Base-by-base conservation (phyloP, 2,888 invertebrate species). In the Reticulitermes lucifugus region DNA sequence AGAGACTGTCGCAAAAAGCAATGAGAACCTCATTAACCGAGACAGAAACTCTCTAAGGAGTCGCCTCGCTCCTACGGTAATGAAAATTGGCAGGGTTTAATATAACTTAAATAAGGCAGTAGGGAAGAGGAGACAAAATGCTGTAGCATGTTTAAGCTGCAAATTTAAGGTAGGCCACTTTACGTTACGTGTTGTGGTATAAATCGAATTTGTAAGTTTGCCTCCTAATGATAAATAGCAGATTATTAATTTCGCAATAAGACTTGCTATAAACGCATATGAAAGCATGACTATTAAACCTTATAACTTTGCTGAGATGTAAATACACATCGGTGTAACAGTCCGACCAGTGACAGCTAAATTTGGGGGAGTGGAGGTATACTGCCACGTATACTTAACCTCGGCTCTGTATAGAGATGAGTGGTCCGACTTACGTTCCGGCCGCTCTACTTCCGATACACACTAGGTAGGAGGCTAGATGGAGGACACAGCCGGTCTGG, bases 31-130 rank as follows among this genome's bases (percentile, higher is more conserved):
- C 60, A 18, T 60, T 60, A 25, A 0, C 6, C 5, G 65, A 73
- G 41, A 35, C 35, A 41, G 73, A 35, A 73, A 73, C 3, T 35
- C 21, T 73, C 73, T 73, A 7, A 41, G 41, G 73, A 73, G 14
- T 73, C 21, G 0, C 41, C 73, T 41, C 35, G 7, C 73, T 7
- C 3, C 73, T 73, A 6, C 22, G 77, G 81, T 81, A 81, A 81
- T 81, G 81, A 81, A 81, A 81, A 81, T 81, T 81, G 81, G 65
- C 81, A 81, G 65, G 25, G 43, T 81, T 81, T 81, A 81, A 81
- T 81, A 70, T 81, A 81, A 70, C 81, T 70, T 81, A 81, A 81
- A 81, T 81, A 65, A 77, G 43, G 22, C 29, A n/a, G 22, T 46
- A 43, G 46, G 46, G 46, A 6, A 22, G n/a, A n/a, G 46, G 46